Base-by-base conservation (phyloP, 1,140 invertebrate species). In the Sogatella furcifera region DNA sequence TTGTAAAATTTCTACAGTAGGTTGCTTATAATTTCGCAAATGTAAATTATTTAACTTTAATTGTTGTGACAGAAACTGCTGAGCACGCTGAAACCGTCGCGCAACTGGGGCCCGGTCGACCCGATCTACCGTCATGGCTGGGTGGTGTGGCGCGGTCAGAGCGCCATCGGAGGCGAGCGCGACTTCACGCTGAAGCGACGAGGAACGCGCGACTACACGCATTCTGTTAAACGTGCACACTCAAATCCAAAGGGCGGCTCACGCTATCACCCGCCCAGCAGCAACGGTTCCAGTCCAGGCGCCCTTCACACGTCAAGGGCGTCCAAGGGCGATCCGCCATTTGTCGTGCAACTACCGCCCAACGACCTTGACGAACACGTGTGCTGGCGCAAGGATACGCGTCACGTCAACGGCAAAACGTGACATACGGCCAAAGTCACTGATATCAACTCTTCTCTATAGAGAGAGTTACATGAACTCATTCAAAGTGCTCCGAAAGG, bases 61-160 rank as follows among this genome's bases (percentile, higher is more conserved):
- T 38, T 38, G 11, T 31, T 57, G 65, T 68, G 68, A 14, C 70
- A 83, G 81, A 82, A 81, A 74, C 68, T 82, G 44, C 73, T 74
- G 68, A 76, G 77, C 49, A 77, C 80, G 15, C 73, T 81, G 52
- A 77, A 75, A 66, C 79, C 80, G 15, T 78, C 80, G 0, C 71
- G 79, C 5, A 79, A 82, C 58, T 83, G 81, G 81, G 81, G 81
- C 11, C 80, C 80, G 13, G 74, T 77, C 11, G 81, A 83, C 62
- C 80, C 81, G 11, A 81, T 82, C 59, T 74, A 77, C 22, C 72
- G 80, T n/a, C 78, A 82, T 67, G 79, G 77, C 56, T 82, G 80
- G 80, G 69, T 80, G 38, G 74, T 79, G 31, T 76, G 79, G 69
- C 62, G 67, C 19, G 66, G 69, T 43, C 64, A 65, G 24, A 67